Evolutionary conservation across 2,888 invertebrate genomes (phyloP).

Genomic region (Gerris lacustris): DNA sequence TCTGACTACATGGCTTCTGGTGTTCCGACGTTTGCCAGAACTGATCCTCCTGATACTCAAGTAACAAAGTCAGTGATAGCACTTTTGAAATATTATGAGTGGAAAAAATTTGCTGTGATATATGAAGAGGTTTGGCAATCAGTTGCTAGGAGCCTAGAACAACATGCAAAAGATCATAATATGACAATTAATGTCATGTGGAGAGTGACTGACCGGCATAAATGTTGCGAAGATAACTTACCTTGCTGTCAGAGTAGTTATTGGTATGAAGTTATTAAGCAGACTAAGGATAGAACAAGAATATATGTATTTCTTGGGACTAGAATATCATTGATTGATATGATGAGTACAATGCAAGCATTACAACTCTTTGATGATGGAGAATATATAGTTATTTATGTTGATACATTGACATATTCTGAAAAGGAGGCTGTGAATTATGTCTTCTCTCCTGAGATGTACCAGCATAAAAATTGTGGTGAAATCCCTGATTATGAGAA

Average conservation of each 20-base stretch:
- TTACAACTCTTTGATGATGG: constrained; percentile 77
- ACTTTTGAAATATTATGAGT: constrained; percentile 76
- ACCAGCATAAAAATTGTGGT: background rate
- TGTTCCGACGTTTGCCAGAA: constrained; percentile 81
- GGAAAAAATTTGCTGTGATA: constrained; percentile 86
- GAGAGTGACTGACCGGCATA: constrained; percentile 55
- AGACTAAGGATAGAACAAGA: constrained; percentile 73
- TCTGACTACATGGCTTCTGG: constrained; percentile 78
- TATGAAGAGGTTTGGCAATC: constrained; percentile 69
- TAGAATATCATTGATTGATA: constrained; percentile 69
- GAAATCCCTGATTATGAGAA: background rate
- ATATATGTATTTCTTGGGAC: constrained; percentile 90
- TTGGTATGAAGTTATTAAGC: constrained; percentile 73
- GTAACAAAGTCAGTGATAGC: constrained; percentile 91
- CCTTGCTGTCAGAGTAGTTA: constrained; percentile 64
- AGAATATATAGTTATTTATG: constrained; percentile 89
- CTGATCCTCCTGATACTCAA: constrained; percentile 85
- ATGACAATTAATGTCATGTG: constrained; percentile 72
- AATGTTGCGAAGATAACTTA: constrained; percentile 63
- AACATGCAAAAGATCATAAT: constrained; percentile 60
- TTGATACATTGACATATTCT: constrained; percentile 75
- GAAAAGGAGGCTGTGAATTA: background rate
- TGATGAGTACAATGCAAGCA: constrained; percentile 85
- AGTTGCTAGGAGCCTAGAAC: constrained; percentile 66
- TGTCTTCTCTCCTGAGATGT: background rate